Percentiles rank a stretch among this genome's conserved stretches.
These are phyloP conservation scores for Pan troglodytes DNA, from an alignment of 2,113 vertebrate species.

Conservation along the genomic window DNA sequence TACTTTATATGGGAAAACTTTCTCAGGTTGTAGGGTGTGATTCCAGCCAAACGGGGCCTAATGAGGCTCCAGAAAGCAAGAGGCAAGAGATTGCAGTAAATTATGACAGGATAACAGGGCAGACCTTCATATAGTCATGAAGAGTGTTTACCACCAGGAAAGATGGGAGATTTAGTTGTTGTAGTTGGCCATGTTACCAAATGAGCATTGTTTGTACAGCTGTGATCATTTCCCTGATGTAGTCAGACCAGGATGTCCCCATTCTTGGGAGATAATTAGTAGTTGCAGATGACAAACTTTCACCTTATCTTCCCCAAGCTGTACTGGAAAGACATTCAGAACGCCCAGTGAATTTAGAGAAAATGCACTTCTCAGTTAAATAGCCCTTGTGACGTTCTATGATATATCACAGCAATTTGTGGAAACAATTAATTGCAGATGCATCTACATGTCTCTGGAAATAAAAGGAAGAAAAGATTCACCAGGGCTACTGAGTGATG, in stretches of 20 bases:
- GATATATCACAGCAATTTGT: not conserved
- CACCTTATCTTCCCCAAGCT: not conserved
- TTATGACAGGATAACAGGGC: not conserved
- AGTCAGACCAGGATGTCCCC: not conserved
- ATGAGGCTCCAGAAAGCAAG: not conserved
- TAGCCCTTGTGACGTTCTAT: not conserved
- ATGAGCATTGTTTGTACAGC: not conserved
- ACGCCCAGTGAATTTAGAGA: not conserved
- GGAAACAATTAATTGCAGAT: slow-evolving; percentile 12
- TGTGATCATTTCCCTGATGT: not conserved
- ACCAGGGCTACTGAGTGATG: not conserved
- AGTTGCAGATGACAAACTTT: not conserved
- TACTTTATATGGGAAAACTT: not conserved
- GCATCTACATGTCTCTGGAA: not conserved
- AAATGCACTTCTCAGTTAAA: not conserved
- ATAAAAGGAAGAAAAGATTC: not conserved
- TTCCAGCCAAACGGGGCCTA: not conserved
- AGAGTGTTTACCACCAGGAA: not conserved
- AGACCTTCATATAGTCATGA: not conserved
- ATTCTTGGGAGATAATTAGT: not conserved
- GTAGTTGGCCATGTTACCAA: not conserved
- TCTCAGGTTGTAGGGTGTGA: not conserved
- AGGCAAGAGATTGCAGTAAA: not conserved
- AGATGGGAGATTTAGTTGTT: not conserved
- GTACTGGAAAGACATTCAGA: not conserved